Evolutionary conservation across 2,888 invertebrate genomes (phyloP).

Genomic region (Ochropleura leucogaster): DNA sequence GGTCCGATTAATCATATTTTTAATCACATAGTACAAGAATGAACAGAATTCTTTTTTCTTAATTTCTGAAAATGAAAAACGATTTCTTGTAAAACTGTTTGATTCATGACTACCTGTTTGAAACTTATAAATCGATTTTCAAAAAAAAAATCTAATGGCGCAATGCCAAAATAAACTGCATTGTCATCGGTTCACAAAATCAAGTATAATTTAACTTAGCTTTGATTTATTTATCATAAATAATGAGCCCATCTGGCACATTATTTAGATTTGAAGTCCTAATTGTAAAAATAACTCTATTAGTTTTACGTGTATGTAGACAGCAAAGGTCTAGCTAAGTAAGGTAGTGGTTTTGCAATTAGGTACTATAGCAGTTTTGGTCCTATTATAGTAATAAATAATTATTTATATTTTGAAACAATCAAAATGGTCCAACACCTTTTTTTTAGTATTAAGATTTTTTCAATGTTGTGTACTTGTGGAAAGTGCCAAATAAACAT

Average conservation of each 20-base stretch:
- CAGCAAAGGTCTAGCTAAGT: background rate
- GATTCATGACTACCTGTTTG: slow-evolving; percentile 12
- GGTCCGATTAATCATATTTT: background rate
- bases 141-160: slow-evolving; percentile 10
- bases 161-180: slow-evolving; percentile 22
- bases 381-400: too few relatives aligned
- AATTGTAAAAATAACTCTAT: background rate
- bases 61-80: background rate
- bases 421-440: too few relatives aligned
- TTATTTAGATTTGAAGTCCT: background rate
- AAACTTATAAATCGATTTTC: slow-evolving; percentile 11
- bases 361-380: too few relatives aligned
- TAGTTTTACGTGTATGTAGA: too few relatives aligned
- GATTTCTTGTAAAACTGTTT: slow-evolving; percentile 1
- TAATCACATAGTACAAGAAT: background rate
- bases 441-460: too few relatives aligned
- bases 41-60: background rate
- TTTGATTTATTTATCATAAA: background rate
- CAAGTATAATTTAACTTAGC: background rate
- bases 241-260: too few relatives aligned
- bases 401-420: too few relatives aligned
- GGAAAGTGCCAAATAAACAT: too few relatives aligned
- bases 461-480: too few relatives aligned
- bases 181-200: slow-evolving; percentile 2
- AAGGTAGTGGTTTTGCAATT: background rate